Conservation (phyloP, 2,888 invertebrate species). For the Agrotis segetum region DNA sequence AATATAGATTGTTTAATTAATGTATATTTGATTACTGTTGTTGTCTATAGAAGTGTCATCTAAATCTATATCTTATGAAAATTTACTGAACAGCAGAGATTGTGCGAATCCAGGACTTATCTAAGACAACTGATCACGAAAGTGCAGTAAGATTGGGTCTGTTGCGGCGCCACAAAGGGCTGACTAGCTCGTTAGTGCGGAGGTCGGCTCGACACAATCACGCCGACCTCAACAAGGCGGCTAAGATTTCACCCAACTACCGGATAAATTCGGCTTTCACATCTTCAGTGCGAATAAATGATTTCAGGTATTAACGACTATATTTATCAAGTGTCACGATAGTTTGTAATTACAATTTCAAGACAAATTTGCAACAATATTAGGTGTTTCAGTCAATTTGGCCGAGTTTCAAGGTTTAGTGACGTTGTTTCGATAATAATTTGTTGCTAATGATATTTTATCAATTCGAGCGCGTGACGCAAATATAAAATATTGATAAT, state of each 20-base stretch:
- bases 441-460: slow-evolving; percentile 2
- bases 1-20: too few relatives aligned
- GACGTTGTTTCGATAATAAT: slow-evolving; percentile 1
- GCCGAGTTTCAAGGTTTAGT: slow-evolving; percentile 20
- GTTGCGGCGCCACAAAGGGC: slow-evolving; percentile 65
- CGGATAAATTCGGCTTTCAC: slow-evolving; percentile 45
- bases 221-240: slow-evolving; percentile 44
- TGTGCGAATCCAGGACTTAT: slow-evolving; percentile 5
- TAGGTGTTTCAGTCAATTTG: neutral
- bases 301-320: slow-evolving; percentile 8
- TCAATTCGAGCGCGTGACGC: neutral
- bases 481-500: slow-evolving; percentile 7
- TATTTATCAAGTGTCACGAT: slow-evolving; percentile 10
- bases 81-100: slow-evolving; percentile 2
- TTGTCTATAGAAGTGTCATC: too few relatives aligned
- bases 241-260: slow-evolving; percentile 68
- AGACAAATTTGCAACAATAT: slow-evolving; percentile 13
- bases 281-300: slow-evolving; percentile 7
- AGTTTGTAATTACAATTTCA: slow-evolving; percentile 13
- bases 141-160: slow-evolving; percentile 65
- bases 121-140: slow-evolving; percentile 52
- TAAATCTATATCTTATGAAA: neutral
- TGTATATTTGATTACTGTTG: too few relatives aligned
- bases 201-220: slow-evolving; percentile 67
- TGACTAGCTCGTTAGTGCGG: slow-evolving; percentile 61